Evolutionary conservation across 2,797 vertebrate species (phyloP), one percentile per base, ranked within the genome.

Genomic region (Myotis pilosus): DNA sequence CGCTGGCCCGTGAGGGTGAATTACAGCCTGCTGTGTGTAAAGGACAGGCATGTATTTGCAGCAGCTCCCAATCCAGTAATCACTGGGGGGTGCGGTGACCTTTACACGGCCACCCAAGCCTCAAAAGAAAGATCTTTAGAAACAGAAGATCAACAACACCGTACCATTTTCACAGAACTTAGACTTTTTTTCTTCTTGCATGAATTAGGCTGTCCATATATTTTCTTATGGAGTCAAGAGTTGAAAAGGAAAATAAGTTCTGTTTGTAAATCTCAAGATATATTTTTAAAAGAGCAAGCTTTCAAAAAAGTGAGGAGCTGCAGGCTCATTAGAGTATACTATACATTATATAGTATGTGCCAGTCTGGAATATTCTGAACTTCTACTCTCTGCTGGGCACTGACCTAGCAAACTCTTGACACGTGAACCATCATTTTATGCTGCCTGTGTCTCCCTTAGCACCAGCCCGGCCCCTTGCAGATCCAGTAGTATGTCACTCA

Each of bases 61-160:
- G 95, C 86, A 88, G 5, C 81, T 92, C 96, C 95, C 96, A 78
- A 74, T 96, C 60, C 96, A 97, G 97, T 89, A 78, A 97, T 98
- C 98, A 98, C 95, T 96, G 84, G 89, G 91, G 98, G 98, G 98
- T 96, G 57, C 97, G 98, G 8, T 97, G 96, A 80, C 95, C 89
- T 98, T 99, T 91, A 71, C 94, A 97, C 92, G 97, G 96, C 93
- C 97, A 97, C 94, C 95, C 96, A 97, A 95, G 95, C 98, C 96
- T 97, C 96, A 96, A 96, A 98, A 97, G 69, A 51, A 86, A 22
- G 20, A n/a, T 87, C 28, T 87, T 95, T 79, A 78, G 72, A 92
- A 87, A 82, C 55, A n/a, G 80, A 60, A 91, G 93, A 78, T 44
- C 69, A 95, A 81, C 69, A 95, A 78, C 38, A 60, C 17, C 17